A percentile compares a stretch with the other conserved stretches of the same genome.
Evolutionary conservation across 2,113 vertebrate species (phyloP).

Genomic region (Turdus rufiventris): DNA sequence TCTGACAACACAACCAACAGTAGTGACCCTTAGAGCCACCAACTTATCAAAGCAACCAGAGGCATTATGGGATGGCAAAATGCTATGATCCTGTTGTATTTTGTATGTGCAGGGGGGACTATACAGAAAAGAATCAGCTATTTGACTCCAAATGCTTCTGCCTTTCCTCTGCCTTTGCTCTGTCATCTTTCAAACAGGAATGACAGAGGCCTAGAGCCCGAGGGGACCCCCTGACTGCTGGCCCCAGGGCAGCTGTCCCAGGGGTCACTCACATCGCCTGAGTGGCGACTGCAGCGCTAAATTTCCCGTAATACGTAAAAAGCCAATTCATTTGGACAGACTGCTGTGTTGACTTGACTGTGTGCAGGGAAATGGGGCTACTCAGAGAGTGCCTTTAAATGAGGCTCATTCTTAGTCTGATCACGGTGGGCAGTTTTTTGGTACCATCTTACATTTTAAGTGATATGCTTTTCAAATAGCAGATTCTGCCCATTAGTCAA

Average conservation of each 20-base stretch:
- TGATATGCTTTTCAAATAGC: slow-evolving; percentile 43
- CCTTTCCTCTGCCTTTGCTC: not conserved
- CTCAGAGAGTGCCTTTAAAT: not conserved
- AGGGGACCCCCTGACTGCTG: not conserved
- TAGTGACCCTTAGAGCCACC: not conserved
- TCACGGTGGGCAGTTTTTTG: slow-evolving; percentile 14
- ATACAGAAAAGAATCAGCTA: not conserved
- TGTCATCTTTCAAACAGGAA: not conserved
- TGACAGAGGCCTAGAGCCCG: no score
- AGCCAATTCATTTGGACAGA: slow-evolving; percentile 5
- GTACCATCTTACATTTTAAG: slow-evolving; percentile 49
- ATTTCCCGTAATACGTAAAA: not conserved
- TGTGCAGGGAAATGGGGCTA: slow-evolving; percentile 1
- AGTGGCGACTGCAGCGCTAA: rapidly evolving
- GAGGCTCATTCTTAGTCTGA: slow-evolving; percentile 33
- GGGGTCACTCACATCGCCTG: not conserved
- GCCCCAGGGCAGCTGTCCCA: not conserved
- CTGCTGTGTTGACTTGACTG: not conserved
- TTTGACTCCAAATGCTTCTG: not conserved
- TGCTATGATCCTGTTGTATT: not conserved
- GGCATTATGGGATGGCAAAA: not conserved
- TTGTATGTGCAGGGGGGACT: not conserved
- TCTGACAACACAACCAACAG: not conserved
- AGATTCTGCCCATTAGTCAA: slow-evolving; percentile 28
- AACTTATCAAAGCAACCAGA: not conserved